A percentile compares a stretch with the other conserved stretches of the same genome.
These are phyloP conservation scores for Atta colombica DNA, from an alignment of 1,140 invertebrate species.

Conservation along the genomic window DNA sequence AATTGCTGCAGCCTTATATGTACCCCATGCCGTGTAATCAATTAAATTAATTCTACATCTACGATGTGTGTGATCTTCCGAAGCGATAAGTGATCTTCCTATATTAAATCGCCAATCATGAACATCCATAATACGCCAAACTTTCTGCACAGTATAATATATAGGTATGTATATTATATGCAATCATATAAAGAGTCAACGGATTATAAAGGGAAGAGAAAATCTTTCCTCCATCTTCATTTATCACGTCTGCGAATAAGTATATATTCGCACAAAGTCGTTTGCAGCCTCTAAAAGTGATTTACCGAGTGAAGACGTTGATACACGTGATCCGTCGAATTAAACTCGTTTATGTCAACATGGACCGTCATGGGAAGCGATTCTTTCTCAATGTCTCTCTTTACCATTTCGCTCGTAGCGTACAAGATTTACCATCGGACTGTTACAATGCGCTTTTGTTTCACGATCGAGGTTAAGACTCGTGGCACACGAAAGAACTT, in stretches of 20 bases:
- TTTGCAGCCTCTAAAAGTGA: not conserved
- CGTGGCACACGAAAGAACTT: too few species aligned
- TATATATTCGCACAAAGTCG: not conserved
- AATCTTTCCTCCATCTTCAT: not conserved
- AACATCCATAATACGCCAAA: not conserved
- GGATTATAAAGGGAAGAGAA: not conserved
- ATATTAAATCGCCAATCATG: not conserved
- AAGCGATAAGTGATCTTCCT: conserved; percentile 19
- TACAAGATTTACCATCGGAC: not conserved
- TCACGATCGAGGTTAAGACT: not conserved
- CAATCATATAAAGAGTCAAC: not conserved
- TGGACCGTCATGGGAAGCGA: not conserved
- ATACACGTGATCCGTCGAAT: conserved; percentile 42
- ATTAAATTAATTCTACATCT: conserved; percentile 25
- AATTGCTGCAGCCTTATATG: not conserved
- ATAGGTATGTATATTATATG: too few species aligned
- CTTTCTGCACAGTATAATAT: not conserved
- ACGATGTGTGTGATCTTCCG: not conserved
- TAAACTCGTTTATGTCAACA: conserved; percentile 41
- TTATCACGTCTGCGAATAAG: not conserved
- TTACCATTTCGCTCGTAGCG: not conserved
- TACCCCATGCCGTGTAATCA: not conserved
- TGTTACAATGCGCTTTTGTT: conserved; percentile 20
- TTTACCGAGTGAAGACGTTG: not conserved
- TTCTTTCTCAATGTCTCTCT: conserved; percentile 7